Evolutionary conservation across 2,797 vertebrate species (phyloP).

Genomic region (Phataginus tricuspis): DNA sequence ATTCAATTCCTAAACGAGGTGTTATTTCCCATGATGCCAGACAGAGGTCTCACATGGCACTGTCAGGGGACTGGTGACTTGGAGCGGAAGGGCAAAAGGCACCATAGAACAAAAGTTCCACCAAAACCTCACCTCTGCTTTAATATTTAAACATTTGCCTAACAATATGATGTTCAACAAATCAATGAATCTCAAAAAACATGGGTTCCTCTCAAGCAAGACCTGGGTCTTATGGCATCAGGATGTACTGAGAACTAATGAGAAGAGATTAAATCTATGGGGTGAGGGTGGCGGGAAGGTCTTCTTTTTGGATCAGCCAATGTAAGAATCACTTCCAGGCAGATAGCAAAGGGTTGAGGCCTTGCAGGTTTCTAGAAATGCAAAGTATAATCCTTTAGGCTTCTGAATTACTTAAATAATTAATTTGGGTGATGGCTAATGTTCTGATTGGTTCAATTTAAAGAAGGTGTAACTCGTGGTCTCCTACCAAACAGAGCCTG

Average conservation of each 20-base stretch:
- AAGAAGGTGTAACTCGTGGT: not conserved
- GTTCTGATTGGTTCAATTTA: not conserved
- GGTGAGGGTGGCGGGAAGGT: not conserved
- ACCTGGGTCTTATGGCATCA: not conserved
- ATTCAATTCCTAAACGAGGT: not conserved
- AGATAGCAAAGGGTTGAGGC: not conserved
- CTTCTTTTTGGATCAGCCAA: not conserved
- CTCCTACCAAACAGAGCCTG: not conserved
- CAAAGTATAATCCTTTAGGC: not conserved
- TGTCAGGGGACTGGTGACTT: not conserved
- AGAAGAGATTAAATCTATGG: not conserved
- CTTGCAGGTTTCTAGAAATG: constrained; percentile 4
- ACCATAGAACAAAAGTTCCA: not conserved
- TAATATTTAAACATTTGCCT: not conserved
- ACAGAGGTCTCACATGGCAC: not conserved
- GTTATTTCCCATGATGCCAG: not conserved
- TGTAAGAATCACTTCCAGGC: constrained; percentile 10
- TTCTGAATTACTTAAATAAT: not conserved
- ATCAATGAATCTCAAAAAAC: not conserved
- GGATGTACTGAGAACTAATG: not conserved
- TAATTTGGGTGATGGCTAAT: not conserved
- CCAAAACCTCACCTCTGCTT: not conserved
- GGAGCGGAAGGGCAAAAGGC: not conserved
- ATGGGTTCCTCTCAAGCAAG: not conserved
- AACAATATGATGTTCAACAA: not conserved